A percentile compares a stretch with the other conserved stretches of the same genome.
Conservation (phyloP, 1,140 invertebrate species). For the Magallana gigas region DNA sequence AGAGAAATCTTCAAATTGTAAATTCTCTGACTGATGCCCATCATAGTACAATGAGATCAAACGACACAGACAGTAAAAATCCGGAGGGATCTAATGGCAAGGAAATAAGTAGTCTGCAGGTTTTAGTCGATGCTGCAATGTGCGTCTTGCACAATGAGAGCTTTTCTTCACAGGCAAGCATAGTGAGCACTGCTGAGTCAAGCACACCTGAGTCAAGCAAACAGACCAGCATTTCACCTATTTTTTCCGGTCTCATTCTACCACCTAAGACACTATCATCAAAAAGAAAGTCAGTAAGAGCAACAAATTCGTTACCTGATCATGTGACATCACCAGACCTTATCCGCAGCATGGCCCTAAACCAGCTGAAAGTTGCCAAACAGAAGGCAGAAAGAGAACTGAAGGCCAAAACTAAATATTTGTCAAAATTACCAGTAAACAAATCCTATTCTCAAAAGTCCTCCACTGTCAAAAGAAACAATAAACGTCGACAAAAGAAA, state of each 20-base stretch:
- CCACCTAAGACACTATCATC: no score
- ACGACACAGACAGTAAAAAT: not conserved
- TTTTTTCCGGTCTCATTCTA: not conserved
- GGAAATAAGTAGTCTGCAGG: not conserved
- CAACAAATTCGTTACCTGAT: not conserved
- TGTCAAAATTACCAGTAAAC: not conserved
- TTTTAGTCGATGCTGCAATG: not conserved
- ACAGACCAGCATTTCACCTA: not conserved
- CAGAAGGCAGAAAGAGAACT: not conserved
- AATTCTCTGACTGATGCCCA: not conserved
- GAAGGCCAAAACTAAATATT: not conserved
- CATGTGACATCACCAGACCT: slow-evolving; percentile 29
- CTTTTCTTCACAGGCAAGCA: not conserved
- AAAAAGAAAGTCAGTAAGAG: no score
- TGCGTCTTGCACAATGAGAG: not conserved
- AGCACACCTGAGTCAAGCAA: not conserved
- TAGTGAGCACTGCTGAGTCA: not conserved
- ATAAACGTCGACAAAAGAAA: not conserved
- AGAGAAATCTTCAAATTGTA: slow-evolving; percentile 5
- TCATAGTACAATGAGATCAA: not conserved
- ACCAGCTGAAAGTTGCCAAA: slow-evolving; percentile 4
- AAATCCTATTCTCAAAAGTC: not conserved
- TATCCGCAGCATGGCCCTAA: not conserved
- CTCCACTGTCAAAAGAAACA: not conserved
- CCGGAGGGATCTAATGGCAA: not conserved